These are phyloP conservation scores for Acridotheres tristis DNA, from an alignment of 2,797 vertebrate genomes.

Conservation along the genomic window DNA sequence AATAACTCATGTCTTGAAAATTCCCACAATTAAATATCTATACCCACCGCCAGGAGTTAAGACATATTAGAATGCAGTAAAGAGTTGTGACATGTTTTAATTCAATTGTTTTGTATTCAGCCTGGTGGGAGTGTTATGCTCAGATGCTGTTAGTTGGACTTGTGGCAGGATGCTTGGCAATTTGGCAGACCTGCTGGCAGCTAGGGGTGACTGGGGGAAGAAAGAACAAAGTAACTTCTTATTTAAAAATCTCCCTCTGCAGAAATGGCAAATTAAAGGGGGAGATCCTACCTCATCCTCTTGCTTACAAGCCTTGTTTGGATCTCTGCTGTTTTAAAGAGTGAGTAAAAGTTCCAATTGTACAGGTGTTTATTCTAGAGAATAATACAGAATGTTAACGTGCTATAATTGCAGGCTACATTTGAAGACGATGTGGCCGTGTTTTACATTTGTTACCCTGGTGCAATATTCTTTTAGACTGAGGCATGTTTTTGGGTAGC, in stretches of 20 bases:
- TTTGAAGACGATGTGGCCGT: neutral
- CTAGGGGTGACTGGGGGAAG: conserved; percentile 20
- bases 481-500: neutral
- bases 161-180: neutral
- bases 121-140: neutral
- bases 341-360: conserved; percentile 73
- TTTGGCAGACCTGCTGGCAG: conserved; percentile 7
- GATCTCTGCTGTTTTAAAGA: conserved; percentile 73
- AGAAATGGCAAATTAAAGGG: conserved; percentile 75
- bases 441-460: neutral
- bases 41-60: neutral
- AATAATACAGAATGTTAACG: neutral
- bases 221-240: conserved; percentile 70
- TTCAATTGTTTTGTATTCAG: neutral
- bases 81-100: neutral
- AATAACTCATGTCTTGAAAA: neutral
- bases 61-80: neutral
- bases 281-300: conserved; percentile 70
- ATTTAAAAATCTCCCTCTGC: conserved; percentile 77
- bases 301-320: conserved; percentile 71
- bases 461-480: neutral
- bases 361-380: conserved; percentile 50
- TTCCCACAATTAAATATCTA: neutral
- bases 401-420: neutral
- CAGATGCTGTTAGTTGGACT: neutral